phyloP scores from a whole-genome alignment of 2,888 invertebrate species.

The Drosophila incognita region DNA sequence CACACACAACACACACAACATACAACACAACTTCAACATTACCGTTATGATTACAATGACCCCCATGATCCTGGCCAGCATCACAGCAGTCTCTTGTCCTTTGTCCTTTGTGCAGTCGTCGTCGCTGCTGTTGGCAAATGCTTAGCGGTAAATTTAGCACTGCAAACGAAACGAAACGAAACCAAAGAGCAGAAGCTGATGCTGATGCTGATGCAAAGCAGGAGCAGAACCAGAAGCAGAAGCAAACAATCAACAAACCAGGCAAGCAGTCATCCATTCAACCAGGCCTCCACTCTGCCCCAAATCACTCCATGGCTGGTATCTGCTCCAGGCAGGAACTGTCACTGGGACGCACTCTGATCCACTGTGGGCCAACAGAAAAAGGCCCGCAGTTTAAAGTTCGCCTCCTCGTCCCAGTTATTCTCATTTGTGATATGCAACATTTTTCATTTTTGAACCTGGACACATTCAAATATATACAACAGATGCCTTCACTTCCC shows the following conservation, averaged over 20 bases:
- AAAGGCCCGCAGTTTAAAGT: constrained; percentile 70
- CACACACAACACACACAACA: constrained; percentile 24
- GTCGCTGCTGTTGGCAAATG: constrained; percentile 65
- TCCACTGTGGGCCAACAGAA: constrained; percentile 13
- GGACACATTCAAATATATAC: constrained; percentile 52
- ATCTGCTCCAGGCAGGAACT: constrained; percentile 36
- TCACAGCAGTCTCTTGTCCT: constrained; percentile 26
- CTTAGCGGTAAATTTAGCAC: constrained; percentile 71
- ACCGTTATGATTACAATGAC: constrained; percentile 80
- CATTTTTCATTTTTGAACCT: constrained; percentile 42
- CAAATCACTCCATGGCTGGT: constrained; percentile 35
- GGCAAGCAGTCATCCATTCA: constrained; percentile 25
- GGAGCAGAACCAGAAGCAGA: constrained; percentile 5
- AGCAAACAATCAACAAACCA: constrained; percentile 7
- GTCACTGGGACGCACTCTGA: constrained; percentile 8
- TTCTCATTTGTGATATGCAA: constrained; percentile 46
- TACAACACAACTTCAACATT: constrained; percentile 53
- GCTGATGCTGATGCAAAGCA: constrained; percentile 24
- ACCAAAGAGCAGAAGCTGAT: constrained; percentile 6
- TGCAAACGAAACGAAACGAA: constrained; percentile 42
- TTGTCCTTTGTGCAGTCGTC: constrained; percentile 67
- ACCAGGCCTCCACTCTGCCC: constrained; percentile 27
- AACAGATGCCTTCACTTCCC: constrained; percentile 31
- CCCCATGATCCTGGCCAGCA: constrained; percentile 77
- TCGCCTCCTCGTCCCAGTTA: constrained; percentile 31